Conservation (phyloP, 2,888 invertebrate species). For the Mesorhabditis sp. region DNA sequence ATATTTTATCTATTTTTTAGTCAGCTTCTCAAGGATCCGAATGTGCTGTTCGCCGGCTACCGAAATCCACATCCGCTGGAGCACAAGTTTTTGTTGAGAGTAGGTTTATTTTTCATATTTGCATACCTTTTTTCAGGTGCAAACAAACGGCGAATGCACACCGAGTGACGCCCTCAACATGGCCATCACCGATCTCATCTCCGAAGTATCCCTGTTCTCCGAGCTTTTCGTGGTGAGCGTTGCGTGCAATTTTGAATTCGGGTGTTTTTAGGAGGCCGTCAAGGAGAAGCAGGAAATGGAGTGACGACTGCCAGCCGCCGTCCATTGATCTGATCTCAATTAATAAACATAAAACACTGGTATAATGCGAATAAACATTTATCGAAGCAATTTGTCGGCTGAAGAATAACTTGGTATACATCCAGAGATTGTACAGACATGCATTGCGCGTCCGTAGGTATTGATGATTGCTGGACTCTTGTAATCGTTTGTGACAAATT, state of each 20-base stretch:
- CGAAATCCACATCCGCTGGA: constrained; percentile 97
- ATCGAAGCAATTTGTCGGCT: no score
- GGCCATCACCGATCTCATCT: constrained; percentile 93
- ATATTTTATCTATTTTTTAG: no score
- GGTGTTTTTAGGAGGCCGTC: constrained; percentile 3
- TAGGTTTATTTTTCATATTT: no score
- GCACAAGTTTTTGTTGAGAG: constrained; percentile 90
- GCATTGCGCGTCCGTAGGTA: no score
- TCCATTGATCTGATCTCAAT: not conserved
- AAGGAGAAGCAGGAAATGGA: not conserved
- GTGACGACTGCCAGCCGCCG: not conserved
- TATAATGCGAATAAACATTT: no score
- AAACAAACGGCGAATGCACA: constrained; percentile 65
- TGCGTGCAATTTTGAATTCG: not conserved
- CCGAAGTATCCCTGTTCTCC: constrained; percentile 90
- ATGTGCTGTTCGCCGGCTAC: constrained; percentile 96
- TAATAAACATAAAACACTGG: no score
- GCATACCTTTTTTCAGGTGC: no score
- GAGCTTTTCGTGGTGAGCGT: constrained; percentile 80
- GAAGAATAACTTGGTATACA: no score
- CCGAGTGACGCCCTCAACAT: constrained; percentile 96
- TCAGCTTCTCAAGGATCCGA: constrained; percentile 92
- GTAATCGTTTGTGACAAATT: no score
- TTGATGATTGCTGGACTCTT: no score
- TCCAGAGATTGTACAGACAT: no score